phyloP scores from a whole-genome alignment of 2,113 vertebrate genomes.

The Gallinago paraguaiae region DNA sequence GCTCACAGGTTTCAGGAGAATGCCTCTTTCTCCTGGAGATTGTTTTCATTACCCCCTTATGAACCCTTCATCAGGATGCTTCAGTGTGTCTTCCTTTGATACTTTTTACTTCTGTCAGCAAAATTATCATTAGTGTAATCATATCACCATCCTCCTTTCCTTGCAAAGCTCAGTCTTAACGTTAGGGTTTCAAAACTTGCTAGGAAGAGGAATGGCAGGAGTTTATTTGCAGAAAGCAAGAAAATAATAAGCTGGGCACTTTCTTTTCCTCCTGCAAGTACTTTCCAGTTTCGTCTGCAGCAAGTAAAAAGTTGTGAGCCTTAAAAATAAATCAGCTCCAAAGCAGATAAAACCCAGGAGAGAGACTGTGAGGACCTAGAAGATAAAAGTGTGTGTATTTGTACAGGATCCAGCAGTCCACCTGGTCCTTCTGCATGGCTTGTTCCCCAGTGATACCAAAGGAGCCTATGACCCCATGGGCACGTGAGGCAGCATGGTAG shows the following conservation, averaged over 20 bases:
- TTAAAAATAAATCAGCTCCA: neutral
- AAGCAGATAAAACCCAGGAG: neutral
- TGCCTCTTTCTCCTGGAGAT: neutral
- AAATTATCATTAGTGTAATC: slow-evolving; percentile 6
- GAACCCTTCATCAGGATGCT: neutral
- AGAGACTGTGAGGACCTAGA: neutral
- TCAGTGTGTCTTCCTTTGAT: neutral
- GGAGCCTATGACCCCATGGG: fast-evolving
- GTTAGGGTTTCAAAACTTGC: neutral
- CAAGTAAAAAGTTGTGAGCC: neutral
- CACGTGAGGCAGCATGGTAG: neutral
- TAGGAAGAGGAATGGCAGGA: neutral
- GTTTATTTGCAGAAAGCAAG: neutral
- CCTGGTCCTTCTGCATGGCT: neutral
- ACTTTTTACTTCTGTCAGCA: slow-evolving; percentile 4
- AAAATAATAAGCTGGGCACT: neutral
- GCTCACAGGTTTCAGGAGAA: neutral
- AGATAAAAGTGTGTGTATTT: neutral
- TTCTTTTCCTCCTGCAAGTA: neutral
- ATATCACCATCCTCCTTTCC: neutral
- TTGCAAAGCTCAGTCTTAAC: neutral
- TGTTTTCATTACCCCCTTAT: neutral
- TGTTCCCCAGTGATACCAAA: neutral
- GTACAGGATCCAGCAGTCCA: neutral
- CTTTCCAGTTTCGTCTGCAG: neutral